Evolutionary conservation across 2,888 invertebrate species (phyloP), one percentile per base, ranked within the genome.

Genomic region (Drosophila koepferae): DNA sequence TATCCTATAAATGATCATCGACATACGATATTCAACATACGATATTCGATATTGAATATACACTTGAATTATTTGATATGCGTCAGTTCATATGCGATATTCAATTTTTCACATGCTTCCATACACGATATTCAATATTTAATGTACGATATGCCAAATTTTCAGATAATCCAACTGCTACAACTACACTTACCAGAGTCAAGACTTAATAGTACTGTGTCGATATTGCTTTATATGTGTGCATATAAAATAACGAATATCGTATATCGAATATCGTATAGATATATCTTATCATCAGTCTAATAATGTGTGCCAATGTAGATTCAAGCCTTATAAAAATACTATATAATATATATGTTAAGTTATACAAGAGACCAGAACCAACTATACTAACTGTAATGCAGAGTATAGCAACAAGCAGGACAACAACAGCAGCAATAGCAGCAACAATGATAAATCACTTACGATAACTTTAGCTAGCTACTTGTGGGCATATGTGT

Each of bases 401-500:
- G 56, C 58, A 44, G 80, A 59, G 72, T 68, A 63, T 67, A 55
- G 54, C 40, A 62, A 43, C 56, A 63, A 36, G 3, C 51, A 34
- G 49, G 31, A 63, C 61, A 74, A 38, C 65, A 59, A 54, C 38
- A 63, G 36, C 44, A 64, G 53, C 62, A 73, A 41, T 60, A 73
- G 38, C 65, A 76, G 68, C 67, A 73, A 72, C 63, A 81, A 77
- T 78, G 72, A 89, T 87, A 87, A 89, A 89, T 90, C 83, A 86
- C 72, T 76, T 74, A 73, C 75, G 72, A 81, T 77, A 81, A 81
- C 77, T 80, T 82, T 85, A 67, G 63, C 48, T 43, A 36, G 28
- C 48, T 56, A 60, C 60, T 36, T 63, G 49, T 12, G 59, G 46
- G 49, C 63, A 64, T 46, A 36, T 59, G 56, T 54, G 53, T 66